Conservation (phyloP, 1,140 invertebrate species). For the Argopecten irradians region DNA sequence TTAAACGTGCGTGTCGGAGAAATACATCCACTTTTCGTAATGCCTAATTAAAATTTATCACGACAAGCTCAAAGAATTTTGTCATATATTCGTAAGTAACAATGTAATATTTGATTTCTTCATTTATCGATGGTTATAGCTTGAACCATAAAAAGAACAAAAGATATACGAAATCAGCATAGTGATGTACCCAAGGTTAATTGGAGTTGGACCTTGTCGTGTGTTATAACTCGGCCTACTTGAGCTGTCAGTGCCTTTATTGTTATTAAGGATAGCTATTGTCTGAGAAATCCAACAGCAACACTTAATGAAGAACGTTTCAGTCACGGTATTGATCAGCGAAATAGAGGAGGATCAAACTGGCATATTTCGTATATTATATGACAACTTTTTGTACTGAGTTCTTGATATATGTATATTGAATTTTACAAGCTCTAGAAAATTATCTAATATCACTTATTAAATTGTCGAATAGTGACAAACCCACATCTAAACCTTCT, state of each 20-base stretch:
- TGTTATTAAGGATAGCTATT: background rate
- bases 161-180: background rate
- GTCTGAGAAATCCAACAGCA: background rate
- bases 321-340: background rate
- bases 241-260: background rate
- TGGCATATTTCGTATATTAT: background rate
- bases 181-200: background rate
- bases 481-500: too few species aligned
- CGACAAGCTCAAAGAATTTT: conserved; percentile 10
- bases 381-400: too few species aligned
- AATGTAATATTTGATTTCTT: background rate
- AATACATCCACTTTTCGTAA: background rate
- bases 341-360: background rate
- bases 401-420: too few species aligned
- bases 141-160: background rate
- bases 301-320: background rate
- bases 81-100: conserved; percentile 11
- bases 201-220: background rate
- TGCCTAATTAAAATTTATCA: conserved; percentile 13
- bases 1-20: conserved; percentile 13
- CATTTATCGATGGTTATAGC: background rate
- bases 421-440: too few species aligned
- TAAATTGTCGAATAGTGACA: too few species aligned
- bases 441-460: too few species aligned
- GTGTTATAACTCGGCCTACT: background rate